Evolutionary conservation across 2,888 invertebrate genomes (phyloP).

Genomic region (Agrotis ipsilon): DNA sequence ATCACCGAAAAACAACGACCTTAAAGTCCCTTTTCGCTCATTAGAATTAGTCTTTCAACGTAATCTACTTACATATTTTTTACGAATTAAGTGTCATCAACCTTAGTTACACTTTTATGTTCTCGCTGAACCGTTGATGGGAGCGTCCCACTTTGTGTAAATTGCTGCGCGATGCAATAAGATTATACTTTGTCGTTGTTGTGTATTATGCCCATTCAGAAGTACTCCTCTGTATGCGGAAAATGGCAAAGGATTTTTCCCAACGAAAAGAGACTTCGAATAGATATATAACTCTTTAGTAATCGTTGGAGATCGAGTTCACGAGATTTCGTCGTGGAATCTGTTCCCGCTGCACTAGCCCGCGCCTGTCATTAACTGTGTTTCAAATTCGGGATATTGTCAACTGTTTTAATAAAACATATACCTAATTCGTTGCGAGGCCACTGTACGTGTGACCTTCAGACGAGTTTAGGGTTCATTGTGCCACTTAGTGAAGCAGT

Average conservation of each 20-base stretch:
- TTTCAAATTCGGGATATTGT: constrained; percentile 39
- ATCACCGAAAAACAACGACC: background rate
- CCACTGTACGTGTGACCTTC: constrained; percentile 67
- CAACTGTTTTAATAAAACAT: constrained; percentile 56
- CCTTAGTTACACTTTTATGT: constrained; percentile 32
- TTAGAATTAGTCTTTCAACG: constrained; percentile 12
- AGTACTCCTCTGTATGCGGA: background rate
- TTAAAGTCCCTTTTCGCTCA: background rate
- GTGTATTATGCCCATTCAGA: background rate
- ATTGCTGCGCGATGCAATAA: constrained; percentile 33
- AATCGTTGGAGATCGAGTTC: constrained; percentile 12
- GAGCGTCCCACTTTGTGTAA: constrained; percentile 29
- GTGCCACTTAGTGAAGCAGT: constrained; percentile 58
- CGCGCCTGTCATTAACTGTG: constrained; percentile 2
- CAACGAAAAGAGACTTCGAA: background rate
- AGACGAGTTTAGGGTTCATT: constrained; percentile 68
- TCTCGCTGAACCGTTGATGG: background rate
- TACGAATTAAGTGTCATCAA: constrained; percentile 25
- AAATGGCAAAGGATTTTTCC: constrained; percentile 20
- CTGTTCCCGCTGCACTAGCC: background rate
- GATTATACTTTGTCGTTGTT: constrained; percentile 18
- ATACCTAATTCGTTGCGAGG: constrained; percentile 56
- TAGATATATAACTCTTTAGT: background rate
- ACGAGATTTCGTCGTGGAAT: background rate
- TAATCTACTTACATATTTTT: constrained; percentile 21